Percentiles rank a stretch among this genome's conserved stretches.
Conservation (phyloP, 2,888 invertebrate genomes). For the Ophion costatus region DNA sequence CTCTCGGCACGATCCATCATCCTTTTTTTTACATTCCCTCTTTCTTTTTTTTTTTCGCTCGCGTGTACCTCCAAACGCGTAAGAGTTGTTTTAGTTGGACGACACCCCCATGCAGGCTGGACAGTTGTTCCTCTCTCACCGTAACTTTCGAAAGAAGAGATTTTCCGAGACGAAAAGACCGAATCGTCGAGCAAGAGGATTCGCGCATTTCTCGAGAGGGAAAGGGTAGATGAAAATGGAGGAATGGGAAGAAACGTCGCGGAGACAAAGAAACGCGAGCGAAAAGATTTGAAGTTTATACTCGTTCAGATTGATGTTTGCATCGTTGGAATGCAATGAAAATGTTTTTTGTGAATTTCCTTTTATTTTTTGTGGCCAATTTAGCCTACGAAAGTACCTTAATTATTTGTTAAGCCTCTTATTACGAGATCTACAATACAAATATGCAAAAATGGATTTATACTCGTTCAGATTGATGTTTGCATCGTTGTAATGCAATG, state of each 20-base stretch:
- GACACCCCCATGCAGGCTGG: constrained; percentile 54
- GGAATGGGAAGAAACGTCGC: neutral
- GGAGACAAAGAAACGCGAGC: constrained; percentile 2
- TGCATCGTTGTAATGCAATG: too few relatives aligned
- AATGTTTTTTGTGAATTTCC: too few relatives aligned
- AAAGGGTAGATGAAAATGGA: constrained; percentile 47
- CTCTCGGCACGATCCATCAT: neutral
- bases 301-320: neutral
- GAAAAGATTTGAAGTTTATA: constrained; percentile 37
- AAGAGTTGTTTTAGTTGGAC: constrained; percentile 37
- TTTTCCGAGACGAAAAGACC: constrained; percentile 44
- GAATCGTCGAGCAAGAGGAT: constrained; percentile 49
- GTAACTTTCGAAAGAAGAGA: constrained; percentile 22
- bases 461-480: neutral
- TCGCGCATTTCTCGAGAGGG: constrained; percentile 67
- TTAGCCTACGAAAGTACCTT: too few relatives aligned
- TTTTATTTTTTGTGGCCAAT: too few relatives aligned
- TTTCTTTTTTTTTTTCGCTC: constrained; percentile 14
- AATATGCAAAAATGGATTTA: too few relatives aligned
- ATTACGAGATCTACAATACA: too few relatives aligned
- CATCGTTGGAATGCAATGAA: too few relatives aligned
- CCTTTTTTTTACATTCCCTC: neutral
- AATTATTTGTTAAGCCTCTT: too few relatives aligned
- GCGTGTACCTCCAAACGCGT: constrained; percentile 7
- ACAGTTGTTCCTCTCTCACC: constrained; percentile 38